These are phyloP conservation scores for Platanista minor DNA, from an alignment of 2,113 vertebrate genomes.

Conservation along the genomic window DNA sequence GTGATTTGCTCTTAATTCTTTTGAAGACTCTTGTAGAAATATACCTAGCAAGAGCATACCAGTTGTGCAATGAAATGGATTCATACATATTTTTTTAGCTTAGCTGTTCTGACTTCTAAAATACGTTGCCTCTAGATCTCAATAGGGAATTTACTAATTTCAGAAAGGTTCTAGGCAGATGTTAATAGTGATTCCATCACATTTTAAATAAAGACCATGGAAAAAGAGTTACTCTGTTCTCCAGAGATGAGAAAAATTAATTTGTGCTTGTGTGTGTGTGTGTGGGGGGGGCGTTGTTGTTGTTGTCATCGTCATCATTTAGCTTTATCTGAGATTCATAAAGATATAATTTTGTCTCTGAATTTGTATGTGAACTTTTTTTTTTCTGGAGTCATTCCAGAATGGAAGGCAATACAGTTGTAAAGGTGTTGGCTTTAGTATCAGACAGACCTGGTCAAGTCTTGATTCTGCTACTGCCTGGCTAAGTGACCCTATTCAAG, in stretches of 20 bases:
- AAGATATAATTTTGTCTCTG: neutral
- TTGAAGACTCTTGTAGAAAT: neutral
- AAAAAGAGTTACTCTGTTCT: conserved; percentile 66
- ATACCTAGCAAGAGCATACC: neutral
- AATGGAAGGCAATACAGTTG: neutral
- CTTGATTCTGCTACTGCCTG: neutral
- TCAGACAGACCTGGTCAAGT: neutral
- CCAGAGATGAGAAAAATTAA: conserved; percentile 66
- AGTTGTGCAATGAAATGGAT: neutral
- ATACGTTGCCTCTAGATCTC: conserved; percentile 57
- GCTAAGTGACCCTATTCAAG: neutral
- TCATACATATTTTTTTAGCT: neutral
- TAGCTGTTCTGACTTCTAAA: conserved; percentile 44
- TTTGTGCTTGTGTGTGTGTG: neutral
- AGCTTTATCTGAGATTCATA: neutral
- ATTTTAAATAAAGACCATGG: conserved; percentile 50
- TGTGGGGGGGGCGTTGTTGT: conserved; percentile 22
- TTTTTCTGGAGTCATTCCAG: neutral
- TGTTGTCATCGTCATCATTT: neutral
- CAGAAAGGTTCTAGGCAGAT: conserved; percentile 67
- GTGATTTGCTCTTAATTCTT: neutral
- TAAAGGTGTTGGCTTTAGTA: neutral
- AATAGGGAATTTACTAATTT: conserved; percentile 63
- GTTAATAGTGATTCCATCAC: conserved; percentile 73
- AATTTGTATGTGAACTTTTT: neutral